A percentile compares a stretch with the other conserved stretches of the same genome.
Conservation (phyloP, 1,140 invertebrate species). For the Riptortus pedestris region DNA sequence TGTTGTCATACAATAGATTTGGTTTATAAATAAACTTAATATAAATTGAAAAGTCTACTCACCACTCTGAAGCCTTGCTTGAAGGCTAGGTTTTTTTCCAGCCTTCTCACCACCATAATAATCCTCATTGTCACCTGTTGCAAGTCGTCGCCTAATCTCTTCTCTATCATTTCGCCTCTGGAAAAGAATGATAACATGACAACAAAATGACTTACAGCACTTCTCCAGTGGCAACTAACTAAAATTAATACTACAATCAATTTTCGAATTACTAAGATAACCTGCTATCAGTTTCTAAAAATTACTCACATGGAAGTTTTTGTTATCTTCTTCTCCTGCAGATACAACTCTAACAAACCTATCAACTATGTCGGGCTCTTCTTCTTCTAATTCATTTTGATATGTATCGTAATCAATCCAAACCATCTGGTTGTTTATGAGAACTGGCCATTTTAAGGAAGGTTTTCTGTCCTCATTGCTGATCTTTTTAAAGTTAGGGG, state of each 20-base stretch:
- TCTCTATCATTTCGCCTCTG: slow-evolving; percentile 82
- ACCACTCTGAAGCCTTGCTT: slow-evolving; percentile 78
- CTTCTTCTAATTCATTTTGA: slow-evolving; percentile 24
- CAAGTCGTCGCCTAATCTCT: slow-evolving; percentile 76
- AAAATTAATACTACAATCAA: too few species aligned
- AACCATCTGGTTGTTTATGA: slow-evolving; percentile 39
- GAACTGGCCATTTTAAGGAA: slow-evolving; percentile 36
- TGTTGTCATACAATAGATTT: too few species aligned
- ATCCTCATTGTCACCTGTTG: slow-evolving; percentile 69
- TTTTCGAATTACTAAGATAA: too few species aligned
- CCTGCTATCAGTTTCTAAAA: too few species aligned
- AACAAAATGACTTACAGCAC: too few species aligned
- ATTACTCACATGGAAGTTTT: slow-evolving; percentile 27
- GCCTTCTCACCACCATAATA: slow-evolving; percentile 51
- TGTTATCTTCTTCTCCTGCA: slow-evolving; percentile 32
- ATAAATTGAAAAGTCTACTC: slow-evolving; percentile 33
- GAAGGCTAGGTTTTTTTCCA: slow-evolving; percentile 73
- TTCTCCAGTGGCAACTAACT: too few species aligned
- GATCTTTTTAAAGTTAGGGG: slow-evolving; percentile 33
- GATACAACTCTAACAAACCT: slow-evolving; percentile 53
- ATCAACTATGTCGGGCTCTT: slow-evolving; percentile 49
- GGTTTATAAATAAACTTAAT: too few species aligned
- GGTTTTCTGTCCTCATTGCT: slow-evolving; percentile 6
- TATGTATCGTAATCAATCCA: slow-evolving; percentile 36
- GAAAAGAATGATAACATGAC: slow-evolving; percentile 36